A percentile compares a stretch with the other conserved stretches of the same genome.
phyloP scores from a whole-genome alignment of 2,113 vertebrate species.

The Callipepla californica region DNA sequence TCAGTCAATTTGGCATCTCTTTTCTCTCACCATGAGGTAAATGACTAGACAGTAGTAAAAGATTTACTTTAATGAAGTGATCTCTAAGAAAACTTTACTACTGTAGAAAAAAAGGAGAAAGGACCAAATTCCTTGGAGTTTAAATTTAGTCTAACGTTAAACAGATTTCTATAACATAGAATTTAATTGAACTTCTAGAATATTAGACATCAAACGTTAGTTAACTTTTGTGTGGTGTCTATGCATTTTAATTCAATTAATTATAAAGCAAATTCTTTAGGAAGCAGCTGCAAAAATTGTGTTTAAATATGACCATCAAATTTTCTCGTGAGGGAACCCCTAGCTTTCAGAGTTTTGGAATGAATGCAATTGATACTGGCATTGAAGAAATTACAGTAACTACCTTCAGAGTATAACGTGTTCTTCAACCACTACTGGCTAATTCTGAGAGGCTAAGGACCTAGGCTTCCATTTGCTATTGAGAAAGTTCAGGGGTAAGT shows the following conservation, averaged over 20 bases:
- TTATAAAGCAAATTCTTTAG: neutral
- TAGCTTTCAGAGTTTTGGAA: neutral
- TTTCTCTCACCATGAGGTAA: slow-evolving; percentile 41
- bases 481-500: neutral
- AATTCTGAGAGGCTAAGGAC: neutral
- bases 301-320: neutral
- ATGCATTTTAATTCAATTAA: neutral
- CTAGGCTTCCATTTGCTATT: neutral
- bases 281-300: neutral
- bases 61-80: neutral
- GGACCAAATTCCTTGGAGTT: neutral
- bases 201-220: neutral
- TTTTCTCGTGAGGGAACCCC: neutral
- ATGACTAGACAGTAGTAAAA: neutral
- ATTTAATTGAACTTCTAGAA: neutral
- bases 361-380: neutral
- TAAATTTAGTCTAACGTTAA: neutral
- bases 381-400: neutral
- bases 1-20: slow-evolving; percentile 11
- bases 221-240: neutral
- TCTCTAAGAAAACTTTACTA: neutral
- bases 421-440: neutral
- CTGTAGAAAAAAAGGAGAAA: neutral
- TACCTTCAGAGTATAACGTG: neutral
- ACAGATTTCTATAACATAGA: neutral